Evolutionary conservation across 2,797 vertebrate species (phyloP).

Genomic region (Atherinosoma microstoma): DNA sequence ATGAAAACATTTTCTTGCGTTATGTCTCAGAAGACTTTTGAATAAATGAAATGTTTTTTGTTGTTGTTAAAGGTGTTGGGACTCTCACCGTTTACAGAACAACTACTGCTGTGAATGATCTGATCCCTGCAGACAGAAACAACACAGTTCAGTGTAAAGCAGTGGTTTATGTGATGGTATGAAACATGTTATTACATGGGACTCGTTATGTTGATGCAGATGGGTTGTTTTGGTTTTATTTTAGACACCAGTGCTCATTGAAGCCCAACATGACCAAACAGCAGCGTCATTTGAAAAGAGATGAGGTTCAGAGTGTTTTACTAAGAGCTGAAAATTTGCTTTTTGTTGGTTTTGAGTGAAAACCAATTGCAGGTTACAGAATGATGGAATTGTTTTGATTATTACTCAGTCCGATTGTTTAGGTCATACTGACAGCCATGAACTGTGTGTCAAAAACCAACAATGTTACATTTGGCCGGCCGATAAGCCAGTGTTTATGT

Average conservation of each 20-base stretch:
- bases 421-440: constrained; percentile 54
- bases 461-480: constrained; percentile 24
- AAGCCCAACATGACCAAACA: constrained; percentile 25
- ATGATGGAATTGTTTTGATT: constrained; percentile 57
- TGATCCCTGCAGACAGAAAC: not conserved
- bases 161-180: not conserved
- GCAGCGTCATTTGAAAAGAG: constrained; percentile 7
- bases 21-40: not conserved
- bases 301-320: constrained; percentile 12
- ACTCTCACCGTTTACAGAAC: constrained; percentile 1
- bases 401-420: constrained; percentile 44
- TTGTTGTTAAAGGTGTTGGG: not conserved
- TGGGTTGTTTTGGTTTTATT: constrained; percentile 25
- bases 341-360: constrained; percentile 31
- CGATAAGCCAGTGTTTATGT: constrained; percentile 43
- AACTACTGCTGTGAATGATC: constrained; percentile 8
- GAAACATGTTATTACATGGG: not conserved
- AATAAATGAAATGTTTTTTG: not conserved
- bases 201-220: constrained; percentile 15
- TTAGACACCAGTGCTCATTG: constrained; percentile 19
- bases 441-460: constrained; percentile 54
- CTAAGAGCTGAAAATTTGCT: constrained; percentile 39
- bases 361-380: constrained; percentile 39
- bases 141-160: constrained; percentile 7
- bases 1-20: not conserved